Evolutionary conservation across 2,113 vertebrate genomes (phyloP).

Genomic region (Phaethornis superciliosus): DNA sequence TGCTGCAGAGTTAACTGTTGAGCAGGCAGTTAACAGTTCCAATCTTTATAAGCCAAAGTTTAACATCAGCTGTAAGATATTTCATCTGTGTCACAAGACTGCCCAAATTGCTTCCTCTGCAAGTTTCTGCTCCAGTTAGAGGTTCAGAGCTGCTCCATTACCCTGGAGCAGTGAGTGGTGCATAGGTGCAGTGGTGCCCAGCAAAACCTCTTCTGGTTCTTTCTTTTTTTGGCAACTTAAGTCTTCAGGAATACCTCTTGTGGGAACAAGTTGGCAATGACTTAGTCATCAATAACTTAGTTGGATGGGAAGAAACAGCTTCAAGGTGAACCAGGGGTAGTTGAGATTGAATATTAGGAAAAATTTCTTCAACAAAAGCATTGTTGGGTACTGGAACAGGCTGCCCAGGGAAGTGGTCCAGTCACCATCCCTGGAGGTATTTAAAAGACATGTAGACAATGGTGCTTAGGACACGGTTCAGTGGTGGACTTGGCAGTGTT

Average conservation of each 20-base stretch:
- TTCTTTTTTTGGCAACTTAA: not conserved
- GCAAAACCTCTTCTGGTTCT: not conserved
- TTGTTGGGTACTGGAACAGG: not conserved
- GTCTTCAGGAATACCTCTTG: not conserved
- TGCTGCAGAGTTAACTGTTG: accelerated
- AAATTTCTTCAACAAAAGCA: not conserved
- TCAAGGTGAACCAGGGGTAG: not conserved
- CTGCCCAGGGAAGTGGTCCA: not conserved
- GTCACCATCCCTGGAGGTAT: not conserved
- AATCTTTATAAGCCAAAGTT: not conserved
- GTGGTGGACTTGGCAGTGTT: not conserved
- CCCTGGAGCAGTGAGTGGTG: not conserved
- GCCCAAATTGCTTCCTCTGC: not conserved
- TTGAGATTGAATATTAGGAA: not conserved
- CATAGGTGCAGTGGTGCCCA: not conserved
- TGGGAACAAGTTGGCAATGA: not conserved
- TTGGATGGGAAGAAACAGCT: not conserved
- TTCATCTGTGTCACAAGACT: constrained; percentile 34
- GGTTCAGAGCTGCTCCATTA: not conserved
- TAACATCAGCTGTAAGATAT: not conserved
- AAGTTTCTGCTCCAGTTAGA: not conserved
- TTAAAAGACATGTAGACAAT: not conserved
- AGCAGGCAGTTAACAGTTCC: not conserved
- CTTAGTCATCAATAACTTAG: not conserved
- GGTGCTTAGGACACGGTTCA: not conserved